phyloP scores from a whole-genome alignment of 2,888 invertebrate species.

The Petrolisthes cinctipes region DNA sequence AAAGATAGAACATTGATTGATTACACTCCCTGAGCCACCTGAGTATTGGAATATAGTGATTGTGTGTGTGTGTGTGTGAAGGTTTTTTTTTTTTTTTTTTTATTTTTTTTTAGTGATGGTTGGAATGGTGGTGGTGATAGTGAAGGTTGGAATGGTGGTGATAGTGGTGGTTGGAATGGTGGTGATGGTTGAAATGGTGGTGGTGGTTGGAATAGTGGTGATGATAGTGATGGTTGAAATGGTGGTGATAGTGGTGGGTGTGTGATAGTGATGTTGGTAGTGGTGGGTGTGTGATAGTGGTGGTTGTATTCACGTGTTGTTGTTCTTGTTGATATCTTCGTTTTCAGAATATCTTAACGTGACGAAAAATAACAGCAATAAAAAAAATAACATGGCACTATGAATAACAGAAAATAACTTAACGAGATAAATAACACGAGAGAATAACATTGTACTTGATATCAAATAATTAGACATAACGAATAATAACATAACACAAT shows the following conservation, averaged over 20 bases:
- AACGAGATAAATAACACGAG: too few relatives aligned
- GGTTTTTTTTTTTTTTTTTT: too few relatives aligned
- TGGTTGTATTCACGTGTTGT: too few relatives aligned
- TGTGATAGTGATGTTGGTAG: not conserved
- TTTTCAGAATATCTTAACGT: not conserved
- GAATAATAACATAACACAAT: too few relatives aligned
- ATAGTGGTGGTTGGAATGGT: not conserved
- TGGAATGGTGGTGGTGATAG: not conserved
- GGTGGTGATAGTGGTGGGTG: not conserved
- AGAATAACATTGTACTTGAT: too few relatives aligned
- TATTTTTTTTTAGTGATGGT: not conserved
- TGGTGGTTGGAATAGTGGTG: not conserved
- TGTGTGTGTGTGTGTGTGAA: not conserved
- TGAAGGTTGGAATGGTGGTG: not conserved
- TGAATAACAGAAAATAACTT: too few relatives aligned
- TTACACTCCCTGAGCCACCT: not conserved
- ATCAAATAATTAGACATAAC: too few relatives aligned
- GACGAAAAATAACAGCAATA: not conserved
- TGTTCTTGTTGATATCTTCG: too few relatives aligned
- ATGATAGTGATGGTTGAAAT: not conserved
- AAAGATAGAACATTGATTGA: too few relatives aligned
- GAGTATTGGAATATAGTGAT: not conserved
- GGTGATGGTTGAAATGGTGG: not conserved
- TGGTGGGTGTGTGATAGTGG: not conserved
- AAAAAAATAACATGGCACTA: not conserved